Percentiles rank a stretch among this genome's conserved stretches.
Evolutionary conservation across 1,140 invertebrate species (phyloP).

Genomic region (Vanessa atalanta): DNA sequence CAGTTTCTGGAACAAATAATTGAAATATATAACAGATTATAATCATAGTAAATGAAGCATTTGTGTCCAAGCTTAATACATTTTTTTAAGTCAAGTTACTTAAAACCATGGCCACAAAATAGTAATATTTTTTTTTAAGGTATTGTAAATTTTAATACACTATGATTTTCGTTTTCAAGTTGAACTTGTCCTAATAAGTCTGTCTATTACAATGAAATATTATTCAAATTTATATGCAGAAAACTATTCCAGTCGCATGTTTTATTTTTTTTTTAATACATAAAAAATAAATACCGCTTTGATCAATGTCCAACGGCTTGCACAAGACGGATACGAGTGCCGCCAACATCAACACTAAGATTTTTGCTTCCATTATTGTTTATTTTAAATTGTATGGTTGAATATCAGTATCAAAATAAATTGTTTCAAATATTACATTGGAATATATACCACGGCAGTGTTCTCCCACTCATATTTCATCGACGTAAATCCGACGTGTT

Average conservation of each 20-base stretch:
- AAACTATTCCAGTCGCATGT: neutral
- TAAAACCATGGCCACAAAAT: no score
- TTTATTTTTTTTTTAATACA: neutral
- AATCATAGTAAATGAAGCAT: no score
- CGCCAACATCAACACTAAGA: conserved; percentile 7
- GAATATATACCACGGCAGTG: conserved; percentile 8
- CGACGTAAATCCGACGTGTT: conserved; percentile 19
- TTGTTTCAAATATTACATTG: neutral
- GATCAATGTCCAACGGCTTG: conserved; percentile 21
- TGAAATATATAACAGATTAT: neutral
- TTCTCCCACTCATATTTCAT: neutral
- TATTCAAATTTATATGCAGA: no score
- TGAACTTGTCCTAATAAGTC: no score
- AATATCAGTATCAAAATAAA: neutral
- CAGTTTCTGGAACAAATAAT: conserved; percentile 29
- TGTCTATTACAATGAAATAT: no score
- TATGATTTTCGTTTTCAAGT: no score
- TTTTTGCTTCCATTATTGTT: conserved; percentile 20
- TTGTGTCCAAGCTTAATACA: no score
- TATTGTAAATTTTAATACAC: no score
- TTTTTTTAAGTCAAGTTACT: no score
- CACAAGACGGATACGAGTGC: conserved; percentile 16
- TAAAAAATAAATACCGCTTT: conserved; percentile 5
- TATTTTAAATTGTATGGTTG: neutral
- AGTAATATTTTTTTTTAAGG: no score